Evolutionary conservation across 2,797 vertebrate genomes (phyloP).

Genomic region (Numenius phaeopus): DNA sequence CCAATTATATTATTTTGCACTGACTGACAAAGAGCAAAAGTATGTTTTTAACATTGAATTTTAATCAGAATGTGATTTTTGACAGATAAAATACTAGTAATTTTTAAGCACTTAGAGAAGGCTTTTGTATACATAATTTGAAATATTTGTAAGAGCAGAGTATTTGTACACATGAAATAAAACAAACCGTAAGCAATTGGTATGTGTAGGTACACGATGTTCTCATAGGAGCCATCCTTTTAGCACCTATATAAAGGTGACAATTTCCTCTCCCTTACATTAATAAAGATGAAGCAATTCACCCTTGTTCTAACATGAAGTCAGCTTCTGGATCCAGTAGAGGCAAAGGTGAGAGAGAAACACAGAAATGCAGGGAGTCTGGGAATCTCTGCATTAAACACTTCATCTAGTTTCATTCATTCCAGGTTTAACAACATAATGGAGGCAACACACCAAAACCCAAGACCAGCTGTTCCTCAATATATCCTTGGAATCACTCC

Average conservation of each 20-base stretch:
- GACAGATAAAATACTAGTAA: neutral
- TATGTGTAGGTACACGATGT: neutral
- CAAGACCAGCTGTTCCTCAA: neutral
- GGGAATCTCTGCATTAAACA: neutral
- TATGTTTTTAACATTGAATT: neutral
- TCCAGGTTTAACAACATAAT: neutral
- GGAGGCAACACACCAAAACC: neutral
- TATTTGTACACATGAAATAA: neutral
- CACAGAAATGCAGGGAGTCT: neutral
- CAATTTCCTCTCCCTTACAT: neutral
- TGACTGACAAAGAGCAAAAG: slow-evolving; percentile 26
- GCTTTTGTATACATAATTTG: neutral
- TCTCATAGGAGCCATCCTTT: neutral
- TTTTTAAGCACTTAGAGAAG: neutral
- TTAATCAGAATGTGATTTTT: neutral
- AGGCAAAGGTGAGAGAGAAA: neutral
- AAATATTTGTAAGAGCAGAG: neutral
- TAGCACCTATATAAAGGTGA: neutral
- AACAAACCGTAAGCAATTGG: neutral
- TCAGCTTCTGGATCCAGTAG: neutral
- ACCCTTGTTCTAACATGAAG: neutral
- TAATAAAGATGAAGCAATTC: neutral
- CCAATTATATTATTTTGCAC: neutral
- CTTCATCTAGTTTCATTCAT: neutral
- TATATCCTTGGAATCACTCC: neutral